A percentile compares a stretch with the other conserved stretches of the same genome.
Conservation (phyloP, 1,140 invertebrate species). For the Aphelenchoides fujianensis region DNA sequence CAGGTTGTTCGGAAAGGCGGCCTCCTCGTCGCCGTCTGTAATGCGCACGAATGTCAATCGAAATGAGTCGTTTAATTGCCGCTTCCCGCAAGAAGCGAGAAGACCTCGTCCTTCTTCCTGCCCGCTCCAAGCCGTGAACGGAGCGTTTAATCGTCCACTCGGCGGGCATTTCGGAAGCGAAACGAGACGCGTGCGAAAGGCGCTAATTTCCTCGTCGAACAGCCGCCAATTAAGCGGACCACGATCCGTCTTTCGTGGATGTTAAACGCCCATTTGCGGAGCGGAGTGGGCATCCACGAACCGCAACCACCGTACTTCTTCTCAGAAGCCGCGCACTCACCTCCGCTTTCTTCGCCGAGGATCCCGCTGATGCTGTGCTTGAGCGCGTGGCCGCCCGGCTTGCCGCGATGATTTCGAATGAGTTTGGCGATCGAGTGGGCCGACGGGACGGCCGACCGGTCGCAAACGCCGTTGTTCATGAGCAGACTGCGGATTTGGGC, state of each 20-base stretch:
- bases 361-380: slow-evolving; percentile 30
- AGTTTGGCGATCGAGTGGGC: slow-evolving; percentile 16
- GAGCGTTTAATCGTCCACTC: background rate
- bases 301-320: too few relatives aligned
- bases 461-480: slow-evolving; percentile 18
- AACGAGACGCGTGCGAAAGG: background rate
- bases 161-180: background rate
- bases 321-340: background rate
- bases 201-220: background rate
- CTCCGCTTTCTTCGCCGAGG: slow-evolving; percentile 18
- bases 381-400: background rate
- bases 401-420: background rate
- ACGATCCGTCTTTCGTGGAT: too few relatives aligned
- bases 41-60: too few relatives aligned
- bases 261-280: too few relatives aligned
- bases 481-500: slow-evolving; percentile 26
- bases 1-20: background rate
- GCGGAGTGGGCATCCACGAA: too few relatives aligned
- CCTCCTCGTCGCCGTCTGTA: background rate
- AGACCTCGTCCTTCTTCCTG: too few relatives aligned
- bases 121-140: too few relatives aligned
- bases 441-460: slow-evolving; percentile 10
- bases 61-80: too few relatives aligned
- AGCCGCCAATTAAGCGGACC: background rate
- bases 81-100: too few relatives aligned